Evolutionary conservation across 2,888 invertebrate genomes (phyloP), one percentile per base, ranked within the genome.

Genomic region (Lochmaea crataegi): DNA sequence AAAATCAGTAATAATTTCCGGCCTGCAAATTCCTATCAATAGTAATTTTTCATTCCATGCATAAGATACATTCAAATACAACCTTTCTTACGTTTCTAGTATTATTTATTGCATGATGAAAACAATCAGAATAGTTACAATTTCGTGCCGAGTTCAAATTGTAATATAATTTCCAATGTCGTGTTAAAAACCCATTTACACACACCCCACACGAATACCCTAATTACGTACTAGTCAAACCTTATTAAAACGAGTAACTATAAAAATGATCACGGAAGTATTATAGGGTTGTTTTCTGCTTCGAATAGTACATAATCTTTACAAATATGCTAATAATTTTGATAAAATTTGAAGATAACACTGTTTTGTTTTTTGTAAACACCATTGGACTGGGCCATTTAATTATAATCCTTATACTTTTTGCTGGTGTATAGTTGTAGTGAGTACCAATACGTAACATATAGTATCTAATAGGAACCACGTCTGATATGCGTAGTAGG

Each of bases 201-300:
- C 16, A 63, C 42, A 63, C 42, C 5, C n/a, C 2, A 63, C 61
- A 63, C 42, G 61, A 63, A 63, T 38, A 38, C 38, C 10, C 61
- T 63, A 63, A 63, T 63, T 63, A 41, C 61, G n/a, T 63, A 42
- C 61, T 38, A 61, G 16, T 41, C 61, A 10, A n/a, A 38, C n/a
- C 26, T 6, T 32, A 60, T 38, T 38, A 38, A 16, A 60, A 38
- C 42, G 6, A 63, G 42, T 18, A 63, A 18, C 61, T 42, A 42
- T 42, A 42, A 63, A 18, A 63, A 42, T 41, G 41, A 63, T 63
- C 26, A 63, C 12, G 16, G 16, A 42, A 63, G 11, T 18, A 41
- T 18, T 63, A 63, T 63, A 41, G 42, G 16, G 12, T 32, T 32
- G 58, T 26, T 2, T 22, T 10, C 5, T 18, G 12, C 11, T 57